phyloP scores from a whole-genome alignment of 2,113 vertebrate species.

The Capricornis sumatraensis region DNA sequence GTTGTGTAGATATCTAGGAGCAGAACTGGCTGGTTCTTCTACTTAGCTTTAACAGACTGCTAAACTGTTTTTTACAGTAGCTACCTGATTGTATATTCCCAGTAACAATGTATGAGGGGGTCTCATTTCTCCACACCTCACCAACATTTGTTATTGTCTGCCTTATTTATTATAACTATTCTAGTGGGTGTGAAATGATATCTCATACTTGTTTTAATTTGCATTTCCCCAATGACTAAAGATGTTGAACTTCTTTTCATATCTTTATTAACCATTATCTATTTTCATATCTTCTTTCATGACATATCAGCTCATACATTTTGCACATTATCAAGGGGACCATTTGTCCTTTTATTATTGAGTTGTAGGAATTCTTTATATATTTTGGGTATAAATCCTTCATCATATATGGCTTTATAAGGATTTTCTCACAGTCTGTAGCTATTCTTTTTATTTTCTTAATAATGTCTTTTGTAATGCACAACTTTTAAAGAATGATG shows the following conservation, averaged over 20 bases:
- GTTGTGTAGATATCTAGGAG: neutral
- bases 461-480: neutral
- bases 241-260: constrained; percentile 8
- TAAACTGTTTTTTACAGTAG: neutral
- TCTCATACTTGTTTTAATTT: constrained; percentile 4
- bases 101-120: neutral
- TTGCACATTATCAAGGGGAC: neutral
- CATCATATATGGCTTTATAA: neutral
- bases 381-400: neutral
- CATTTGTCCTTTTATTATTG: neutral
- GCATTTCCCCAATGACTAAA: neutral
- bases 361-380: neutral
- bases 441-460: constrained; percentile 7
- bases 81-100: neutral
- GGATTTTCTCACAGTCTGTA: neutral
- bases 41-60: constrained; percentile 18
- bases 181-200: neutral
- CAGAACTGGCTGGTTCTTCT: neutral
- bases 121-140: neutral
- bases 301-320: neutral
- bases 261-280: neutral
- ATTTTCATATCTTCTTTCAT: neutral
- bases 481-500: constrained; percentile 22
- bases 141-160: neutral
- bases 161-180: neutral